Evolutionary conservation across 2,888 invertebrate species (phyloP), one percentile per base, ranked within the genome.

Genomic region (Tiliacea aurago): DNA sequence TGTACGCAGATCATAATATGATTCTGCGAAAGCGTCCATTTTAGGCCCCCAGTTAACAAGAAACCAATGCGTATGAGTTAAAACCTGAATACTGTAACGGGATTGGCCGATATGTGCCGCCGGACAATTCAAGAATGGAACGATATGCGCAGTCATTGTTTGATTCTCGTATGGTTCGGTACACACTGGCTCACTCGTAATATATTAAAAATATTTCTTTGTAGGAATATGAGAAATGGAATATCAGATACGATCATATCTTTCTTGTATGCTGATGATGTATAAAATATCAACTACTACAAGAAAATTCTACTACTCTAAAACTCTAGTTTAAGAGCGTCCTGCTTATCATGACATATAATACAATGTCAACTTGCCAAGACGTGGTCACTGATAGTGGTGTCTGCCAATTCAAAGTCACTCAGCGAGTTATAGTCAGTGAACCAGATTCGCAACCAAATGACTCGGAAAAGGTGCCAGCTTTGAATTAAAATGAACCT

Each of bases 1-100:
- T n/a, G n/a, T n/a, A n/a, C n/a, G n/a, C n/a, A n/a, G n/a, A n/a
- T n/a, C n/a, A n/a, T n/a, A n/a, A n/a, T n/a, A n/a, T n/a, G n/a
- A n/a, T n/a, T n/a, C n/a, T n/a, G n/a, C n/a, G n/a, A n/a, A n/a
- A n/a, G n/a, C n/a, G n/a, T n/a, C n/a, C n/a, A n/a, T n/a, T n/a
- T n/a, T n/a, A n/a, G n/a, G n/a, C n/a, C n/a, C n/a, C n/a, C n/a
- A 70, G 79, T 78, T 76, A 78, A 73, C 69, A 77, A 80, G 77
- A 77, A 76, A 53, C 58, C 73, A 76, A 77, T 77, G 84, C 81
- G 78, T 86, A 81, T 81, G 82, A 83, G 83, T 81, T 66, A 47
- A 80, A 85, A 84, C 88, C 74, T 81, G 87, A 84, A 84, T 86
- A 77, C 76, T 76, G 63, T 90, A 91, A 90, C 90, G 88, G 90